Conservation (phyloP, 2,888 invertebrate species). For the Acleris literana region DNA sequence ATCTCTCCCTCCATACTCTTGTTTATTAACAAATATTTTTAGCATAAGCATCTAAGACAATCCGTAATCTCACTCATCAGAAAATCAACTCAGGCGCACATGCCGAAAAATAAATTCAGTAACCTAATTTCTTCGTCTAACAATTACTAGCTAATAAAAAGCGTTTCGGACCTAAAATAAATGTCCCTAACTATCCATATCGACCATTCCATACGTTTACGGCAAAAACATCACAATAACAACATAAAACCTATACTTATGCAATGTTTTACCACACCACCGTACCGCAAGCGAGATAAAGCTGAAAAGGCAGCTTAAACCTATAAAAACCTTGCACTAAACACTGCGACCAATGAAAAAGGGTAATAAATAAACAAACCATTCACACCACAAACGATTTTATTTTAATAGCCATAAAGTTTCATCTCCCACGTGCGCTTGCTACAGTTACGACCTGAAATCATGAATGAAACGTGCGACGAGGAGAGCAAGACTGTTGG, state of each 20-base stretch:
- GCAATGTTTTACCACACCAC: conserved; percentile 82
- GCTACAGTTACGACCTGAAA: conserved; percentile 72
- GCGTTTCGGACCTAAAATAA: conserved; percentile 66
- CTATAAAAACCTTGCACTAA: conserved; percentile 84
- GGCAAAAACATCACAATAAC: conserved; percentile 82
- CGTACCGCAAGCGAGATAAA: conserved; percentile 82
- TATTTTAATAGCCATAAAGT: conserved; percentile 77
- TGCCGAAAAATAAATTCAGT: too few species aligned
- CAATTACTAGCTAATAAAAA: conserved; percentile 69
- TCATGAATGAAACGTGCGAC: conserved; percentile 76
- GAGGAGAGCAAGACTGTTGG: conserved; percentile 57
- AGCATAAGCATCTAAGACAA: too few species aligned
- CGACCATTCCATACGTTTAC: conserved; percentile 78
- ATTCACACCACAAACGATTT: conserved; percentile 78
- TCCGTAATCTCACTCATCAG: too few species aligned
- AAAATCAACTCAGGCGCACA: too few species aligned
- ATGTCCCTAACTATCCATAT: conserved; percentile 74
- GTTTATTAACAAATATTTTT: too few species aligned
- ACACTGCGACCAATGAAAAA: conserved; percentile 74
- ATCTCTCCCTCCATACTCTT: too few species aligned
- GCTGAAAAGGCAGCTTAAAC: conserved; percentile 83
- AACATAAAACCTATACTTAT: conserved; percentile 83
- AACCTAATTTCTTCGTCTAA: conserved; percentile 42
- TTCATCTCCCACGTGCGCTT: conserved; percentile 76
- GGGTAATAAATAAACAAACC: conserved; percentile 77